Percentiles rank a stretch among this genome's conserved stretches.
Evolutionary conservation across 37 sponge, comb jelly and placozoan genomes (phyloP).

Genomic region (Haliclona indistincta): DNA sequence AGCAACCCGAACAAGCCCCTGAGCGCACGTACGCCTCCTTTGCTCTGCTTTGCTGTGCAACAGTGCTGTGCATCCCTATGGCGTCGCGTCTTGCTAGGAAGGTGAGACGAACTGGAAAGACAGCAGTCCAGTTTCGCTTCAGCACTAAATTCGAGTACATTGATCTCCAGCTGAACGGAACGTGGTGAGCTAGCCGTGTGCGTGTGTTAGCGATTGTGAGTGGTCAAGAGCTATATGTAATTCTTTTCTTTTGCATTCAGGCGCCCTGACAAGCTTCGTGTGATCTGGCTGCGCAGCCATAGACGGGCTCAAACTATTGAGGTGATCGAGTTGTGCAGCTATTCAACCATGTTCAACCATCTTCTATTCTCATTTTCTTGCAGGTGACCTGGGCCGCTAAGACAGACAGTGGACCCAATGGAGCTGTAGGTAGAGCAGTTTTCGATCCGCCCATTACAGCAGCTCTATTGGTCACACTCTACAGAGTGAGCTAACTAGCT

Average conservation of each 20-base stretch:
- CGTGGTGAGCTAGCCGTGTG: constrained; percentile 65
- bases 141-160: constrained; percentile 84
- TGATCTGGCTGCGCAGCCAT: constrained; percentile 74
- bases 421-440: constrained; percentile 52
- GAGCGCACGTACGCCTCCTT: too few species aligned
- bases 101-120: constrained; percentile 66
- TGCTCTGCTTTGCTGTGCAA: background rate
- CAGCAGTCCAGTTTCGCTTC: constrained; percentile 71
- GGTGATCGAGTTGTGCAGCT: constrained; percentile 14
- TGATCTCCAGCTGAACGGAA: constrained; percentile 62
- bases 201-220: background rate
- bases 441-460: constrained; percentile 61
- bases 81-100: constrained; percentile 48
- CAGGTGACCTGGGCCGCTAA: constrained; percentile 46
- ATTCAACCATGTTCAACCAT: background rate
- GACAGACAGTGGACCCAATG: constrained; percentile 69
- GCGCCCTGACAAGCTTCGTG: too few species aligned
- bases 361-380: background rate
- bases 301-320: constrained; percentile 46
- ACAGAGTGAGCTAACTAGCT: constrained; percentile 67
- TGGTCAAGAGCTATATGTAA: background rate
- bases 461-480: constrained; percentile 71
- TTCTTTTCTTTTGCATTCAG: background rate
- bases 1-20: background rate
- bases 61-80: background rate